Evolutionary conservation across 2,113 vertebrate genomes (phyloP).

Genomic region (Hirundichthys speculiger): DNA sequence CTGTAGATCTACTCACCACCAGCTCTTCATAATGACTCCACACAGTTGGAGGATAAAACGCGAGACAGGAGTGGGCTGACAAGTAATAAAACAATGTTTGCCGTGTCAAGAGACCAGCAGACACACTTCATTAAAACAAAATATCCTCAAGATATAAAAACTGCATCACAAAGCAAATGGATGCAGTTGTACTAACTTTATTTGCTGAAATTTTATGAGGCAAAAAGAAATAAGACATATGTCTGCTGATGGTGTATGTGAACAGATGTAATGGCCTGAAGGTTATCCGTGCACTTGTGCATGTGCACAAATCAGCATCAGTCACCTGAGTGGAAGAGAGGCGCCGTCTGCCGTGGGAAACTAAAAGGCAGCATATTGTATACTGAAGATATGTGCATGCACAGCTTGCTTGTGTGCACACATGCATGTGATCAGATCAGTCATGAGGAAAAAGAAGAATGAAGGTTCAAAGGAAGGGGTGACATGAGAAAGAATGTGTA

Average conservation of each 20-base stretch:
- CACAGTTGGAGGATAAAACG: constrained; percentile 49
- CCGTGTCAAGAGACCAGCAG: constrained; percentile 42
- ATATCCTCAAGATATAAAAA: constrained; percentile 38
- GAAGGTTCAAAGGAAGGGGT: no score
- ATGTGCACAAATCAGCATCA: constrained; percentile 30
- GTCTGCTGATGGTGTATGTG: constrained; percentile 17
- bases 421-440: no score
- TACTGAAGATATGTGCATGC: constrained; percentile 15
- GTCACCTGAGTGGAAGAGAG: constrained; percentile 37
- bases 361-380: constrained; percentile 24
- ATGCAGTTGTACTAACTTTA: not conserved
- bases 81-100: constrained; percentile 54
- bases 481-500: no score
- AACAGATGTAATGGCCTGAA: constrained; percentile 50
- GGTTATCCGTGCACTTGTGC: constrained; percentile 34
- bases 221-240: not conserved
- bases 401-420: not conserved
- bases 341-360: constrained; percentile 30
- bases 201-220: constrained; percentile 5
- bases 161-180: constrained; percentile 27
- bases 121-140: constrained; percentile 10
- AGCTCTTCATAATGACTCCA: constrained; percentile 56
- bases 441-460: no score
- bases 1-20: constrained; percentile 41
- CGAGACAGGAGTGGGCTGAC: constrained; percentile 55